Evolutionary conservation across 2,888 invertebrate species (phyloP), one percentile per base, ranked within the genome.

Genomic region (Theristus sp.): DNA sequence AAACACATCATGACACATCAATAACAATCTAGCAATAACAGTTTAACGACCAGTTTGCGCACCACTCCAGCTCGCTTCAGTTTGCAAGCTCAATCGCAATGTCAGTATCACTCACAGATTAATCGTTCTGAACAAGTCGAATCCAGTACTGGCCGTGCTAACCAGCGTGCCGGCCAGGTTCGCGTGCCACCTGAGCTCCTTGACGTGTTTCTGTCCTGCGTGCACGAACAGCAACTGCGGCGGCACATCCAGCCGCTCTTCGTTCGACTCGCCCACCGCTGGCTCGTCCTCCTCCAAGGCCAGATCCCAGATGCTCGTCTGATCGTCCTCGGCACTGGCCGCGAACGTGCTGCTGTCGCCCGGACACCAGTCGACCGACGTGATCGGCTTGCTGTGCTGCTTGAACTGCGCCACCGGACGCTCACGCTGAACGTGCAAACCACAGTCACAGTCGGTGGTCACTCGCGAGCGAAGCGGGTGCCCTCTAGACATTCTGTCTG

Each of bases 171-270:
- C 94, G 0, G 93, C 86, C 65, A 94, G 81, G 78, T 98, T 94
- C 29, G 84, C 83, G 77, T 98, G 96, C 96, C 98, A 98, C 74
- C 96, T 96, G 31, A 96, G 77, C 79, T 99, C 98, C 75, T 99
- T 99, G 61, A 99, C 86, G 74, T 98, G 93, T 62, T 83, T 85
- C 76, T 96, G 96, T 53, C 98, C 98, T 80, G 93, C 89, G 74
- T 98, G 98, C 66, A 96, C 89, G 75, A 98, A 98, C 64, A 99
- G 78, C 57, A 98, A 77, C 75, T 99, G 96, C 0, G 94, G 89
- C 29, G 98, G 96, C 59, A 94, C 77, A 72, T 84, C 84, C 13
- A 24, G 24, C n/a, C 3, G 49, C 49, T 49, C 49, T 10, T 10
- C 38, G 38, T 38, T n/a, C n/a, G n/a, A n/a, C n/a, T n/a, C n/a